Conservation (phyloP, 2,888 invertebrate genomes). For the Conistra vaccinii region DNA sequence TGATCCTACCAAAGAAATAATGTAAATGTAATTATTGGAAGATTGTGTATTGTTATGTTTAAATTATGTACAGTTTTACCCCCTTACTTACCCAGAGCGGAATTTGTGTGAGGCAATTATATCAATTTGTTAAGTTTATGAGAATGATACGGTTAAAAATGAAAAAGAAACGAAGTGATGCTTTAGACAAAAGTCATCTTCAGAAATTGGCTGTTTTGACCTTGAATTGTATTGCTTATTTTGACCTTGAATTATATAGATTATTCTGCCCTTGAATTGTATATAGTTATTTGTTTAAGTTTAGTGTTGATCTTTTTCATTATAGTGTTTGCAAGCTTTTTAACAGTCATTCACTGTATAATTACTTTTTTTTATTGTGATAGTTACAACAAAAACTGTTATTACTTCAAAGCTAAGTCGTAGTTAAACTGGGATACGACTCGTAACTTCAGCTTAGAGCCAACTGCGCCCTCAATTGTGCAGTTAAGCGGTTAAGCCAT, state of each 20-base stretch:
- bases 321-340: background rate
- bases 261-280: background rate
- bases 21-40: background rate
- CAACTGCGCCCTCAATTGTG: constrained; percentile 22
- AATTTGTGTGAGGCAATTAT: constrained; percentile 11
- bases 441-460: constrained; percentile 31
- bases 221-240: background rate
- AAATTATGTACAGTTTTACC: background rate
- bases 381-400: background rate
- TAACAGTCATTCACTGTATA: background rate
- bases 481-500: constrained; percentile 21
- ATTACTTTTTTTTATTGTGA: background rate
- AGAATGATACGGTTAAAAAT: background rate
- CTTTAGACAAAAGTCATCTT: background rate
- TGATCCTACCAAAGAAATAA: background rate
- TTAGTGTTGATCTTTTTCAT: background rate
- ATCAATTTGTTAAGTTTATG: background rate
- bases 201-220: background rate
- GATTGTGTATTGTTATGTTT: background rate
- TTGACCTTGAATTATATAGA: background rate
- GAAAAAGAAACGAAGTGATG: background rate
- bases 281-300: background rate
- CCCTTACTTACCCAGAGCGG: no score
- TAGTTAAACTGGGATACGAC: background rate
- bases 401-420: background rate